A percentile compares a stretch with the other conserved stretches of the same genome.
Evolutionary conservation across 2,888 invertebrate genomes (phyloP).

Genomic region (Lymantria dispar): DNA sequence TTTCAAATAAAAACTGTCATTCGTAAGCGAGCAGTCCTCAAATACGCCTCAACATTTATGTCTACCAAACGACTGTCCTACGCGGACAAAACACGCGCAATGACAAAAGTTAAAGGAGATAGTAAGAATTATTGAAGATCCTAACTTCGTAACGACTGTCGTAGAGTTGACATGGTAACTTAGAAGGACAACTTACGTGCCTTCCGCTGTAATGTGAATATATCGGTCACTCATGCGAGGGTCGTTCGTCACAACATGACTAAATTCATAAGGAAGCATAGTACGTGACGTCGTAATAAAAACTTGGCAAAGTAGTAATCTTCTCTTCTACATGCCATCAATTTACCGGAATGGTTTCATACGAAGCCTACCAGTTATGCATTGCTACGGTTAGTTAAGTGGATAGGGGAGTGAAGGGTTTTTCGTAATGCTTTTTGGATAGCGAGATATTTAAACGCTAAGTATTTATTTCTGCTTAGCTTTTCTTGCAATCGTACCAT

Average conservation of each 20-base stretch:
- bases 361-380: background rate
- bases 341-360: background rate
- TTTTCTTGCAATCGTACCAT: no score
- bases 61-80: background rate
- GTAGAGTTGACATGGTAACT: background rate
- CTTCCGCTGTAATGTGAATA: background rate
- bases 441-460: background rate
- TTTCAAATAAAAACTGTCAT: background rate
- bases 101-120: slow-evolving; percentile 8
- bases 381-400: no score
- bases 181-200: background rate
- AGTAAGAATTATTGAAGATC: slow-evolving; percentile 13
- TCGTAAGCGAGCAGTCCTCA: background rate
- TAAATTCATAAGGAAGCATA: background rate
- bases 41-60: background rate
- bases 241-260: background rate
- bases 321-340: background rate
- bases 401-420: no score
- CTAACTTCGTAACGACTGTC: slow-evolving; percentile 2
- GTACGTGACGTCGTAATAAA: background rate
- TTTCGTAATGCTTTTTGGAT: no score
- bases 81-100: background rate
- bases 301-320: background rate
- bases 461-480: background rate
- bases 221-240: slow-evolving; percentile 1